Base-by-base conservation (phyloP, 2,888 invertebrate species). In the Leptopilina drosophilae region DNA sequence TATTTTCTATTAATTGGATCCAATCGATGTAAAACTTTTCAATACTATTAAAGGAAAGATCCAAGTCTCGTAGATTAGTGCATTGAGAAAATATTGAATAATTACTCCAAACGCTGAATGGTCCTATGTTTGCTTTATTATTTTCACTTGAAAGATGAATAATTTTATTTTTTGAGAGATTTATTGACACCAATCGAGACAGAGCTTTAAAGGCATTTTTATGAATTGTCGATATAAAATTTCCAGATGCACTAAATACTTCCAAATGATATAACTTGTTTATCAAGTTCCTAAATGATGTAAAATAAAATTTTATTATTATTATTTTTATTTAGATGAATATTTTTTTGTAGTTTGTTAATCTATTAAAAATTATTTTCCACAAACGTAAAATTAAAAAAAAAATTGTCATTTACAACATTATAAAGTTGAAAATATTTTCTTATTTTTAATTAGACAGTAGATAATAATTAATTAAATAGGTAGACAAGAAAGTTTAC, bases 31-130 rank as follows among this genome's bases (percentile, higher is more conserved):
- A 59, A 59, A 59, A n/a, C 4, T 1, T 59, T 15, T n/a, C 3
- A 59, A 59, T 59, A n/a, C n/a, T 15, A 59, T 59, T 59, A n/a
- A 15, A 59, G 5, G 59, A 59, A n/a, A 59, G 59, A 59, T 59
- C n/a, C n/a, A 59, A 59, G 3, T 59, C 6, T n/a, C 6, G 1
- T 59, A 59, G 59, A 2, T n/a, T 59, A 6, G 4, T 4, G 12
- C 59, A 59, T 59, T 5, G 1, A 59, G n/a, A 59, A n/a, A 59
- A 59, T 59, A 59, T 6, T 59, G 59, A 59, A 59, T 59, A 59
- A 7, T n/a, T 59, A n/a, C 12, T 59, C 3, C 11, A 11, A 49
- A 42, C 5, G 1, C 1, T 8, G 7, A 8, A 8, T 42, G 49
- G 12, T 9, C 49, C 49, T 12, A 49, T 9, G 2, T 49, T 49